Percentiles rank a stretch among this genome's conserved stretches.
Evolutionary conservation across 2,797 vertebrate genomes (phyloP).

Genomic region (Paramormyrops hopkinsi): DNA sequence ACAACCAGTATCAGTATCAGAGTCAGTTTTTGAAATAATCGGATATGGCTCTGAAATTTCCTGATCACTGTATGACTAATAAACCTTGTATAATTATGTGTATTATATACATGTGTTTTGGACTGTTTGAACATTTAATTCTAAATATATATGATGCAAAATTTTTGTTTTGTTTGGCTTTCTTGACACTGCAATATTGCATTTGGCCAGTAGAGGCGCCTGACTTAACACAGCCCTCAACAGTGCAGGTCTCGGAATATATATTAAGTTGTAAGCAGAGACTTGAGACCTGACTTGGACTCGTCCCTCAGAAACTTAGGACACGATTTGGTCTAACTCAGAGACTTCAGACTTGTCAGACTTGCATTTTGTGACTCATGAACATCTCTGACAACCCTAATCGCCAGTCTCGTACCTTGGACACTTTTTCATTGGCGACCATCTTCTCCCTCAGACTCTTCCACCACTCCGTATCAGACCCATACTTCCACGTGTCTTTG

Average conservation of each 20-base stretch:
- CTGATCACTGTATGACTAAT: background rate
- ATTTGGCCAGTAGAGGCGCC: background rate
- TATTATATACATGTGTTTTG: background rate
- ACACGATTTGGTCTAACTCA: background rate
- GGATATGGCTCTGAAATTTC: background rate
- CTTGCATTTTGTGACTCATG: background rate
- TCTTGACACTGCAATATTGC: background rate
- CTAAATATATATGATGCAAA: background rate
- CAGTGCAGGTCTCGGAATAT: background rate
- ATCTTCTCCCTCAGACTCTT: constrained; percentile 70
- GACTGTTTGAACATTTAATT: background rate
- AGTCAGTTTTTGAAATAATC: background rate
- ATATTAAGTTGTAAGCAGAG: background rate
- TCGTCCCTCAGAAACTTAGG: background rate
- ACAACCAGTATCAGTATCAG: no score
- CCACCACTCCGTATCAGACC: constrained; percentile 79
- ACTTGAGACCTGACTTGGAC: background rate
- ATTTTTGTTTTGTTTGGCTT: background rate
- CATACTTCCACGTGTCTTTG: constrained; percentile 67
- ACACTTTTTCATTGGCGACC: constrained; percentile 67
- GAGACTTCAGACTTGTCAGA: background rate
- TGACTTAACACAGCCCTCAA: background rate
- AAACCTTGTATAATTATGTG: background rate
- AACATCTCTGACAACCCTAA: background rate
- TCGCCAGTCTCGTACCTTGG: constrained; percentile 62